phyloP scores from a whole-genome alignment of 2,113 vertebrate genomes.

The Periophthalmus modestus region DNA sequence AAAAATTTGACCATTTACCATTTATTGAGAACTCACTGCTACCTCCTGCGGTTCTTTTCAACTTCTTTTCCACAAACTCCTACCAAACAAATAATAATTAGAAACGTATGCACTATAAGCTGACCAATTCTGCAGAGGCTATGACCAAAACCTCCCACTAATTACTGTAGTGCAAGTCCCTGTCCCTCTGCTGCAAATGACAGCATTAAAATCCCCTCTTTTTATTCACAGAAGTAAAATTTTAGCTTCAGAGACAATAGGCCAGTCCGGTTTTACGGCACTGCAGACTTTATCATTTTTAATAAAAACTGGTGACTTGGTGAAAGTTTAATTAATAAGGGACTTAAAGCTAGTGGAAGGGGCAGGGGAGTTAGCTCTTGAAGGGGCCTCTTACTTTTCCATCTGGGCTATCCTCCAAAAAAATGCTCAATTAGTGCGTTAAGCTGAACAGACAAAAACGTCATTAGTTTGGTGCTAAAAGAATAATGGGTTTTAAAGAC shows the following conservation, averaged over 20 bases:
- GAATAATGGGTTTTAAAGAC: conserved; percentile 80
- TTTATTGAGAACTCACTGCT: no score
- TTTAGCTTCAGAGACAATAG: conserved; percentile 73
- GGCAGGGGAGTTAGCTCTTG: conserved; percentile 79
- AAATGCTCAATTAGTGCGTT: conserved; percentile 81
- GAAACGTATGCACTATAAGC: conserved; percentile 31
- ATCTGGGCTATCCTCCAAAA: conserved; percentile 82
- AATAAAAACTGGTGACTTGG: conserved; percentile 79
- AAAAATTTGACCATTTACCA: no score
- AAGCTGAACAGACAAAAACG: conserved; percentile 82
- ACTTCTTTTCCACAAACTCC: no score
- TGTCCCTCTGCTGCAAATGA: conserved; percentile 54
- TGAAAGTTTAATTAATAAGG: conserved; percentile 85
- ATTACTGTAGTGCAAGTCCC: conserved; percentile 66
- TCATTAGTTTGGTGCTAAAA: conserved; percentile 81
- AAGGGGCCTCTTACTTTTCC: conserved; percentile 81
- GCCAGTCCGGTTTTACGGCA: conserved; percentile 66
- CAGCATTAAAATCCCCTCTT: conserved; percentile 69
- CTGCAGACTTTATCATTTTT: conserved; percentile 78
- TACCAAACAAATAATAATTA: no score
- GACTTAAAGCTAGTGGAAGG: conserved; percentile 77
- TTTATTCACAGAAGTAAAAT: conserved; percentile 75
- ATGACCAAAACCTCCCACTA: conserved; percentile 61
- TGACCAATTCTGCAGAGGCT: conserved; percentile 65
- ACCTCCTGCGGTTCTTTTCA: no score